phyloP scores from a whole-genome alignment of 2,113 vertebrate species.

The Bos indicus region DNA sequence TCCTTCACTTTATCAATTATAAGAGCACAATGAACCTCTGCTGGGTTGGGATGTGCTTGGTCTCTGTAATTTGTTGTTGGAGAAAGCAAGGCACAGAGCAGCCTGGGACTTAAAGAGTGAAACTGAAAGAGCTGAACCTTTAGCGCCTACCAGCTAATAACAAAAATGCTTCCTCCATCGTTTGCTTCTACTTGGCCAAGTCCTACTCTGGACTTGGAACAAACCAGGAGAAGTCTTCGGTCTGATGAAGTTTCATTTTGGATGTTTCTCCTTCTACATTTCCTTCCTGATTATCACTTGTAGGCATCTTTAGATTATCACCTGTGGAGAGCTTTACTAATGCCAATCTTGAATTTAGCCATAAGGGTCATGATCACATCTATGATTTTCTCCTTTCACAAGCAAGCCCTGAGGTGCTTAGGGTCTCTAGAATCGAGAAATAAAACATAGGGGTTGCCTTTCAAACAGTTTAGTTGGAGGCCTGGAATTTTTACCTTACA shows the following conservation, averaged over 20 bases:
- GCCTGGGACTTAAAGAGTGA: background rate
- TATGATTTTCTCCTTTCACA: background rate
- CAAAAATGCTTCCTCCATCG: background rate
- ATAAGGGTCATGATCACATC: background rate
- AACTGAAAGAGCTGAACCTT: background rate
- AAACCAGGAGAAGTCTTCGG: background rate
- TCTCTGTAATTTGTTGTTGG: background rate
- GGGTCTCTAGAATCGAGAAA: background rate
- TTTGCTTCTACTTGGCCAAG: background rate
- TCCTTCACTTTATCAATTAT: background rate
- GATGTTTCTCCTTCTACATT: background rate
- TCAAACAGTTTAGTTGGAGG: conserved; percentile 15
- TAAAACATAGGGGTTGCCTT: background rate
- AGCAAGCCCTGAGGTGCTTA: background rate
- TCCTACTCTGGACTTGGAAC: background rate
- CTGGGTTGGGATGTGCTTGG: background rate
- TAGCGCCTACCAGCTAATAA: background rate
- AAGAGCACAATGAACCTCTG: background rate
- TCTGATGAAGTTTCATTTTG: background rate
- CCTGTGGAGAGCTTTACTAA: background rate
- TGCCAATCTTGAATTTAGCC: background rate
- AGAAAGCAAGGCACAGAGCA: background rate
- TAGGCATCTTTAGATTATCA: background rate
- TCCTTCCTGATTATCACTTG: background rate
- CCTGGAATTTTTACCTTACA: conserved; percentile 32